Evolutionary conservation across 2,113 vertebrate species (phyloP).

Genomic region (Pleuronectes platessa): DNA sequence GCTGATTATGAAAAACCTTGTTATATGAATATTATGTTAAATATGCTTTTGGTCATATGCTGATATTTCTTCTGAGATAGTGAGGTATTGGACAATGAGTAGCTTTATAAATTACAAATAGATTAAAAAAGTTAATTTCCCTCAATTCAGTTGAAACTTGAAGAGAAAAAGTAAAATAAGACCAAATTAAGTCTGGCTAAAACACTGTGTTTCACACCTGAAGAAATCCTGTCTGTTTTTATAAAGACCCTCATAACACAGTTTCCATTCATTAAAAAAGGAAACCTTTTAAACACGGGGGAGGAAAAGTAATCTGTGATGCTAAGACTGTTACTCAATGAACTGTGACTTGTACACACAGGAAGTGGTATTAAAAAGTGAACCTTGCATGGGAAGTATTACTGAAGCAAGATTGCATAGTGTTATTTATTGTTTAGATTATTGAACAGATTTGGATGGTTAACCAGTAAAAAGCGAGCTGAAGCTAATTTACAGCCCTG

Average conservation of each 20-base stretch:
- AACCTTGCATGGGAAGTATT: constrained; percentile 10
- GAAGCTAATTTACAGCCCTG: no score
- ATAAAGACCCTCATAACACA: constrained; percentile 80
- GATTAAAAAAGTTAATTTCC: no score
- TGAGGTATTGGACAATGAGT: neutral
- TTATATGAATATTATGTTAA: neutral
- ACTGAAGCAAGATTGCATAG: neutral
- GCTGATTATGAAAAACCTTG: no score
- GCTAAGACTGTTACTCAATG: constrained; percentile 55
- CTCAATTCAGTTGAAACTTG: no score
- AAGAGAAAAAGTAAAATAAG: constrained; percentile 77
- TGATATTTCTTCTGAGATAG: neutral
- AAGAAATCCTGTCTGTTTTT: constrained; percentile 89
- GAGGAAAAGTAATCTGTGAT: constrained; percentile 62
- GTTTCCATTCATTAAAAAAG: constrained; percentile 87
- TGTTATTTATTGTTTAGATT: neutral
- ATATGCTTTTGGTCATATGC: neutral
- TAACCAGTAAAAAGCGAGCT: no score
- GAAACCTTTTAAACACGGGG: constrained; percentile 73
- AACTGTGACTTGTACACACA: constrained; percentile 53
- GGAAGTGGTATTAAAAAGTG: constrained; percentile 35
- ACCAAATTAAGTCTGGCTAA: constrained; percentile 91
- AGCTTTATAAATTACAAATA: no score
- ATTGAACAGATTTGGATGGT: no score
- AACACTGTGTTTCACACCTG: constrained; percentile 90